Base-by-base conservation (phyloP, 2,888 invertebrate species). In the Dryomyza anilis region DNA sequence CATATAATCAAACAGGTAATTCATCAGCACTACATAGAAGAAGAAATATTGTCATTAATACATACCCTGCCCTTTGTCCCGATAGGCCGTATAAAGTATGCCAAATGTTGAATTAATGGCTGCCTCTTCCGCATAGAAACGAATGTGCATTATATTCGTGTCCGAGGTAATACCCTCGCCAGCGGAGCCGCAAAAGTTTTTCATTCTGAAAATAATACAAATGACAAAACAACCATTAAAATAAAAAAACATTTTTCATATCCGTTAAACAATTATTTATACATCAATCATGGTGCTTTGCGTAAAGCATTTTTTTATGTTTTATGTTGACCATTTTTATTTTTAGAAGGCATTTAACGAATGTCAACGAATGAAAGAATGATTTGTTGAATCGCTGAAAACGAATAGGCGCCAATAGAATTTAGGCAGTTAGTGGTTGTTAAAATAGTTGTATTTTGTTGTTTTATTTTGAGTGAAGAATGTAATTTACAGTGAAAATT, bases 161-260 rank as follows among this genome's bases (percentile, higher is more conserved):
- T 85, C 85, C 1, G 92, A 89, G 30, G 86, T 85, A 16, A 93
- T 88, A 2, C 90, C 85, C 72, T 95, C 94, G 0, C 94, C 93
- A 25, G 94, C 90, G 5, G 94, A 93, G 0, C 95, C 94, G 78
- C 95, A 95, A 82, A 93, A 95, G 80, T 89, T 89, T 71, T 88
- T 89, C 63, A 89, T 75, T 67, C 88, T 88, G 71, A 12, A 71
- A 68, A 48, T 14, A 39, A 52, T 36, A n/a, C n/a, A n/a, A n/a
- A n/a, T n/a, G n/a, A n/a, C n/a, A n/a, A n/a, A n/a, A n/a, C n/a
- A n/a, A n/a, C n/a, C n/a, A 4, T 43, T 16, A 64, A 62, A 29
- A 59, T 25, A 30, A 5, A 62, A 19, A 64, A n/a, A 64, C 39
- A 43, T 56, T 29, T 10, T 25, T 23, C n/a, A 25, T 6, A 25